Base-by-base conservation (phyloP, 2,113 vertebrate species). In the Jaculus jaculus region DNA sequence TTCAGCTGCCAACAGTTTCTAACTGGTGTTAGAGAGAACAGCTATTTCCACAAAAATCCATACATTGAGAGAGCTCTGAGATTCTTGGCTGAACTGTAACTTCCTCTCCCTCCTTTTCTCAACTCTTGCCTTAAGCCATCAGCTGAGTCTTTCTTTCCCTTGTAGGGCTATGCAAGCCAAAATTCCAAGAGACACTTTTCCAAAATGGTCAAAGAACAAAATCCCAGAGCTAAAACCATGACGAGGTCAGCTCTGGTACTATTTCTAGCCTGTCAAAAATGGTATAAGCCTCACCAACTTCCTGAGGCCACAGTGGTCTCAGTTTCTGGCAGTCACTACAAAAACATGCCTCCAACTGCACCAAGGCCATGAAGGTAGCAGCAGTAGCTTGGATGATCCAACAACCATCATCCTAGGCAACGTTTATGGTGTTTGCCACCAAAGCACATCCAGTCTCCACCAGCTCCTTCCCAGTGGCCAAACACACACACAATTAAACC, bases 31-130 rank as follows among this genome's bases (percentile, higher is more conserved):
- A 37, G 26, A 82, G 87, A 74, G 84, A 95, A 71, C 28, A 91
- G 85, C 58, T 80, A 87, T 90, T 84, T 89, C 83, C 80, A 95
- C 77, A 54, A 68, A 91, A 37, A 89, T 61, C 91, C 87, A 84
- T 39, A 91, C 8, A 37, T 4, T 78, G 42, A 92, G 75, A 82
- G 2, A 84, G 61, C n/a, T 60, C 11, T 24, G 65, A 80, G 74
- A 58, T 37, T 92, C 83, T 18, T 51, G 93, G 79, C 85, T 87
- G 77, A 66, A 58, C 58, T 81, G 17, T 54, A 47, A 32, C 0
- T 17, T 37, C 84, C 34, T 84, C 69, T 68, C 68, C 51, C 39
- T 71, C 71, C 39, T 87, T 47, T 51, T n/a, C 80, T 79, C 58
- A 34, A 37, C 28, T 66, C 85, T 71, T 37, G 74, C 77, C 85